These are phyloP conservation scores for Otocyon megalotis DNA, from an alignment of 2,113 vertebrate species.

Conservation along the genomic window DNA sequence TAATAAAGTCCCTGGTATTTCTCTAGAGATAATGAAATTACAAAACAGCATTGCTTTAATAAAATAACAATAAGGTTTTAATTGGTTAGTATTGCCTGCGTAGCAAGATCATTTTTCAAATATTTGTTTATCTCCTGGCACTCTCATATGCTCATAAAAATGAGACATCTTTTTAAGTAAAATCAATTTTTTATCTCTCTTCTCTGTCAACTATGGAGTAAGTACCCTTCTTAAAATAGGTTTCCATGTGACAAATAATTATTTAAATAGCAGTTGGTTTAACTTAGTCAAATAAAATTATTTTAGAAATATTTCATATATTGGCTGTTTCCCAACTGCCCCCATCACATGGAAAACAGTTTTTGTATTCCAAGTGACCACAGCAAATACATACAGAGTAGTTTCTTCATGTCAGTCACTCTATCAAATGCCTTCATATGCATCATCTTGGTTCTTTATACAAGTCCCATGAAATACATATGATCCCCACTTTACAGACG, in stretches of 20 bases:
- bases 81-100: conserved; percentile 27
- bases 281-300: conserved; percentile 25
- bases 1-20: conserved; percentile 71
- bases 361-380: background rate
- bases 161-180: background rate
- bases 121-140: background rate
- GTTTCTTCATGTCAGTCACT: background rate
- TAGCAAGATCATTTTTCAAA: conserved; percentile 42
- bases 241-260: background rate
- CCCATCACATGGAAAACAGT: background rate
- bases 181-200: background rate
- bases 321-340: background rate
- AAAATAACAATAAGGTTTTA: conserved; percentile 68
- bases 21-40: conserved; percentile 65
- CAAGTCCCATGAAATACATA: background rate
- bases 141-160: background rate
- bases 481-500: background rate
- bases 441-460: background rate
- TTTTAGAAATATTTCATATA: conserved; percentile 19
- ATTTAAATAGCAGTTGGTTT: background rate
- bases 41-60: conserved; percentile 47
- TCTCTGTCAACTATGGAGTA: background rate
- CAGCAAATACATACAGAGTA: background rate
- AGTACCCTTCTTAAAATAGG: background rate
- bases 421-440: background rate